Evolutionary conservation across 2,113 vertebrate species (phyloP), one percentile per base, ranked within the genome.

Genomic region (Rutilus rutilus): DNA sequence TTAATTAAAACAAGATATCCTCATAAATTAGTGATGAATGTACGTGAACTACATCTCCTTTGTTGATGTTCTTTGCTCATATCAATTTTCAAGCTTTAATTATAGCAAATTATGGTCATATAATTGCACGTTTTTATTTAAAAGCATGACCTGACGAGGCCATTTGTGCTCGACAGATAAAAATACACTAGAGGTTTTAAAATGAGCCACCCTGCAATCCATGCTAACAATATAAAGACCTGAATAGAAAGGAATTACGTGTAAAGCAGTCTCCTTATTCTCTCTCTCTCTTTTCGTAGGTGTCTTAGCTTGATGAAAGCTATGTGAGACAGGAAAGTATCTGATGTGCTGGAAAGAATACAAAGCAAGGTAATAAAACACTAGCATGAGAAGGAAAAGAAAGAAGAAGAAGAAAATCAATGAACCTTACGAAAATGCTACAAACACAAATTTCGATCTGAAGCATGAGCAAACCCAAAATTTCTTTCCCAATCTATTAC

Each of bases 1-100:
- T 90, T 89, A 89, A 91, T 92, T 90, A 90, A 86, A 88, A 76
- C 54, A n/a, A 82, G 87, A 89, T 86, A 90, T 90, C 84, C 86
- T 85, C 80, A 81, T 65, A 78, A 89, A 90, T 89, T 88, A 69
- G 81, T 86, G 83, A 87, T 78, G 60, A 73, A 67, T 84, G 69
- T 89, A 91, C 79, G 47, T 65, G n/a, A 84, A 71, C 86, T 79
- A 65, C 45, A 80, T 42, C 71, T 83, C 67, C 82, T 85, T 25
- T 77, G 82, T 90, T 76, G 80, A 82, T 76, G 85, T 84, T 76
- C 82, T 80, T 5, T 27, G 12, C 81, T 59, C 77, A 57, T 67
- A 82, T 52, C 76, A 71, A 64, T 77, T 86, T 67, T 71, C 80
- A 75, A 75, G 79, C 85, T 64, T 62, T 90, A 88, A 91, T 92